These are phyloP conservation scores for Cheumatopsyche charites DNA, from an alignment of 1,140 invertebrate genomes.

Conservation along the genomic window DNA sequence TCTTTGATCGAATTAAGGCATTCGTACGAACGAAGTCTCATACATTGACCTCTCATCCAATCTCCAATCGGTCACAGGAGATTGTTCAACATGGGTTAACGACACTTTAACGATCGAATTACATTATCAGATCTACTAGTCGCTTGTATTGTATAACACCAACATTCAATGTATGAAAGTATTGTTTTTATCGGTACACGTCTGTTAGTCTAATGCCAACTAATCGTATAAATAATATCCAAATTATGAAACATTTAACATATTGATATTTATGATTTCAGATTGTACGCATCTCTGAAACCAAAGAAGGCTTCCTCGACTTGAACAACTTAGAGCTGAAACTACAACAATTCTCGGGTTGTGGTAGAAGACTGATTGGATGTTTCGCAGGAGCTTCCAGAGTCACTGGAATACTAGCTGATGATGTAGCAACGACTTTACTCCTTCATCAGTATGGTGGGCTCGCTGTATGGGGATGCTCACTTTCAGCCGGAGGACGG, in stretches of 20 bases:
- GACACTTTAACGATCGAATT: constrained; percentile 20
- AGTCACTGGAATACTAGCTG: constrained; percentile 85
- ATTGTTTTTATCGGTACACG: too few species aligned
- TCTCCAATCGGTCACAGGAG: not conserved
- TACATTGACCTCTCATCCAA: constrained; percentile 12
- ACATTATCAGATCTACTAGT: too few species aligned
- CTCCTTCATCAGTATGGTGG: constrained; percentile 83
- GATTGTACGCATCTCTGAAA: constrained; percentile 80
- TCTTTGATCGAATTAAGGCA: not conserved
- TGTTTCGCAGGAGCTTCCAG: constrained; percentile 89
- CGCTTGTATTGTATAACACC: too few species aligned
- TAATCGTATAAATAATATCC: too few species aligned
- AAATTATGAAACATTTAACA: too few species aligned
- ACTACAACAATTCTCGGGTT: constrained; percentile 66
- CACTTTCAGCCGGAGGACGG: constrained; percentile 81
- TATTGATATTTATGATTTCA: constrained; percentile 55
- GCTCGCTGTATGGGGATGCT: constrained; percentile 90
- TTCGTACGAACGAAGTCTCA: too few species aligned
- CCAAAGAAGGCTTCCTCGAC: constrained; percentile 79
- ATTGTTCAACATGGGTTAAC: not conserved
- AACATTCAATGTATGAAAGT: too few species aligned
- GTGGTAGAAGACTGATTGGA: constrained; percentile 73
- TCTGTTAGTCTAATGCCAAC: too few species aligned
- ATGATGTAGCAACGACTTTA: constrained; percentile 82
- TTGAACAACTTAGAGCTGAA: constrained; percentile 76